Base-by-base conservation (phyloP, 30 jellyfish, hydroid and myxozoan genomes). In the Chrysaora quinquecirrha region DNA sequence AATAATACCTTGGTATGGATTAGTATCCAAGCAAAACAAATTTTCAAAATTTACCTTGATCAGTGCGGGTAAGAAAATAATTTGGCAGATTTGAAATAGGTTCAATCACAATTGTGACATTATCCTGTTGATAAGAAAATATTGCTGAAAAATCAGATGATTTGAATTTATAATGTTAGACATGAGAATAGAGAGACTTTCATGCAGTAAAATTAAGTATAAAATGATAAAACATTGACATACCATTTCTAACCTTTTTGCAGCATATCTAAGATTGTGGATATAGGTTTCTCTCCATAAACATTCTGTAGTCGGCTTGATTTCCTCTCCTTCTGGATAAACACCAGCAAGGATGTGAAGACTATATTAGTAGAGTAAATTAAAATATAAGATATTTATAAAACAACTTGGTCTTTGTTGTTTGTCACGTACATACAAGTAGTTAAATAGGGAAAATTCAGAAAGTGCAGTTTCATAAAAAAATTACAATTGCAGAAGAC, bases 301-400 rank as follows among this genome's bases (percentile, higher is more conserved):
- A 7, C 30, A 25, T 30, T 27, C 69, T n/a, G 32, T 22, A 27
- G 71, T 87, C 22, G 71, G 85, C 21, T 35, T 62, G 18, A 62
- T 19, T 7, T 60, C 78, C 16, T 75, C 93, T 7, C 64, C 89
- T 18, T 84, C 93, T 2, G 97, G 96, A 61, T 75, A 90, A 21
- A 82, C 89, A 64, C 97, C 97, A 84, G 97, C 96, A 89, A 79
- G 63, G 4, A 90, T 79, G 73, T 90, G 96, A 23, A 90, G 88
- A n/a, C 97, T 90, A 30, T 0, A 47, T 54, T 48, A 16, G n/a
- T n/a, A n/a, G n/a, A n/a, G n/a, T n/a, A n/a, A n/a, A n/a, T n/a
- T n/a, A n/a, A n/a, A n/a, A n/a, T n/a, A n/a, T n/a, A n/a, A n/a
- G n/a, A n/a, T n/a, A n/a, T n/a, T n/a, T n/a, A n/a, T n/a, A n/a